A percentile compares a stretch with the other conserved stretches of the same genome.
phyloP scores from a whole-genome alignment of 2,797 vertebrate species.

The Borostomias antarcticus region DNA sequence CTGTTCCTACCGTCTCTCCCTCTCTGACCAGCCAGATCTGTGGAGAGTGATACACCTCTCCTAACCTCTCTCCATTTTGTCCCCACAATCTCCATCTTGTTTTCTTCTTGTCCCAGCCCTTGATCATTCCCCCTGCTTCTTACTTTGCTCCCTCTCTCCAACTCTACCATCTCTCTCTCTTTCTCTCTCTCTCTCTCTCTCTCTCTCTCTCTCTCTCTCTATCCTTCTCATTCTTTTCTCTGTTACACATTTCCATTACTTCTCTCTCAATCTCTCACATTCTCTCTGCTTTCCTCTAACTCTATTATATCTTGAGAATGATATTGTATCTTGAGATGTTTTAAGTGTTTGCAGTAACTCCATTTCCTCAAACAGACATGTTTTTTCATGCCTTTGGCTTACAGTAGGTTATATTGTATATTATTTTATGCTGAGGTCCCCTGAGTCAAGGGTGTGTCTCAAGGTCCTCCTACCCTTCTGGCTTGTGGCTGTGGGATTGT shows the following conservation, averaged over 20 bases:
- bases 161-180: background rate
- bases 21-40: background rate
- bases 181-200: background rate
- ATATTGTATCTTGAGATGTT: background rate
- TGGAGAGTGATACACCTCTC: background rate
- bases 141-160: background rate
- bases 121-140: background rate
- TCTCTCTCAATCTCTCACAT: background rate
- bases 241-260: background rate
- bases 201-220: background rate
- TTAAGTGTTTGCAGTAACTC: background rate
- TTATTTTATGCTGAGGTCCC: slow-evolving; percentile 46
- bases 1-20: background rate
- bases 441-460: slow-evolving; percentile 53
- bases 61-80: background rate
- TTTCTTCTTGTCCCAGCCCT: background rate
- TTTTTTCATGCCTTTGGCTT: slow-evolving; percentile 26
- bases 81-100: background rate
- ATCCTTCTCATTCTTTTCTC: background rate
- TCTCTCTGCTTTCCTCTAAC: background rate
- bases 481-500: slow-evolving; percentile 56
- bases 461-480: slow-evolving; percentile 53
- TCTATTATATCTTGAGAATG: too few species aligned
- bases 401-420: background rate
- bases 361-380: background rate